A percentile compares a stretch with the other conserved stretches of the same genome.
These are phyloP conservation scores for Malurus splendens DNA, from an alignment of 2,797 vertebrate genomes.

Conservation along the genomic window DNA sequence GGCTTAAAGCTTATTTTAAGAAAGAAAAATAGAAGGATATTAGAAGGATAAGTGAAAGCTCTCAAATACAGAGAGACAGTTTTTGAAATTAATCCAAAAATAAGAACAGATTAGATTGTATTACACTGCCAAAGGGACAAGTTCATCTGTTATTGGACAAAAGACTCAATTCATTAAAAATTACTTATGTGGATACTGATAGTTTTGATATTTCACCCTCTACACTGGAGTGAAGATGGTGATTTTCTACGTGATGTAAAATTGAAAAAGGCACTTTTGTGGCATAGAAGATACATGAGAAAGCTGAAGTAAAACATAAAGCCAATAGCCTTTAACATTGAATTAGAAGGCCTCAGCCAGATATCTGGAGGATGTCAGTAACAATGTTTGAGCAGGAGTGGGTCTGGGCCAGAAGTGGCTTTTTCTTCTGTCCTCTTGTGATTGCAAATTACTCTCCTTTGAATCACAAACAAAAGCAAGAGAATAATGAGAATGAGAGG, in stretches of 20 bases:
- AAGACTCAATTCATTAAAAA: slow-evolving; percentile 60
- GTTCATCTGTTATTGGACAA: slow-evolving; percentile 50
- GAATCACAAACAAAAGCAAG: neutral
- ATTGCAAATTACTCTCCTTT: neutral
- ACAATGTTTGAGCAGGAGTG: neutral
- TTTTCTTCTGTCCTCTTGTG: neutral
- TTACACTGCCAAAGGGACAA: slow-evolving; percentile 32
- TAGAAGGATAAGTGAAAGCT: slow-evolving; percentile 21
- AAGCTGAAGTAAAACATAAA: slow-evolving; percentile 10
- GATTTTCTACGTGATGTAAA: slow-evolving; percentile 12
- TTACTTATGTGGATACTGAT: slow-evolving; percentile 38
- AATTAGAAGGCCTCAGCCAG: neutral
- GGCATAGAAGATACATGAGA: neutral
- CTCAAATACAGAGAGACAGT: neutral
- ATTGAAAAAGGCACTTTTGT: slow-evolving; percentile 21
- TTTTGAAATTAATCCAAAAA: slow-evolving; percentile 60
- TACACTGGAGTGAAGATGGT: neutral
- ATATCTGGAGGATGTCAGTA: neutral
- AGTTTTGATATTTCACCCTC: slow-evolving; percentile 21
- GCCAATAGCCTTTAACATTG: neutral
- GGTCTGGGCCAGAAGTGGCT: neutral
- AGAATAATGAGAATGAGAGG: neutral
- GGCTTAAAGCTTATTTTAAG: slow-evolving; percentile 42
- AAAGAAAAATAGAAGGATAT: slow-evolving; percentile 16
- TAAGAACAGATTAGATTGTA: slow-evolving; percentile 44